Conservation (phyloP, 2,888 invertebrate genomes). For the Myopa testacea region DNA sequence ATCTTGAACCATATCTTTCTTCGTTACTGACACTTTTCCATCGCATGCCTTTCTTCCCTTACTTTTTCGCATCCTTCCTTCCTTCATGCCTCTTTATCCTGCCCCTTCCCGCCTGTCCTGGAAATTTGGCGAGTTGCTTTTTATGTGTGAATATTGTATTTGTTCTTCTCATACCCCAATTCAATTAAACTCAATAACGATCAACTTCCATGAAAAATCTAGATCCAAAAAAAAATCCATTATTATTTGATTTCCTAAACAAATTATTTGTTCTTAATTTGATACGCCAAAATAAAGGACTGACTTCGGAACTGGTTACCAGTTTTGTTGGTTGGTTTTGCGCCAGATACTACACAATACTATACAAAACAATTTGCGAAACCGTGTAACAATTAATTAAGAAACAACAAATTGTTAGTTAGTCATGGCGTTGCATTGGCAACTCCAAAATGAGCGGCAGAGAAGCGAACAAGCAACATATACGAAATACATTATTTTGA, state of each 20-base stretch:
- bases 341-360: background rate
- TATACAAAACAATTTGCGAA: constrained; percentile 23
- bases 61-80: no score
- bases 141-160: no score
- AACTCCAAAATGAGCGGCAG: constrained; percentile 1
- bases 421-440: constrained; percentile 27
- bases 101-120: no score
- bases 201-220: background rate
- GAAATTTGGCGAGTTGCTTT: no score
- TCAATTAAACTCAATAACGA: background rate
- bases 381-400: constrained; percentile 37
- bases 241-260: constrained; percentile 22
- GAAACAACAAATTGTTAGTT: constrained; percentile 18
- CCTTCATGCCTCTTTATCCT: no score
- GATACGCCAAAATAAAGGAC: constrained; percentile 16
- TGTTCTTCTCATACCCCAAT: no score
- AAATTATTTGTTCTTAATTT: constrained; percentile 29
- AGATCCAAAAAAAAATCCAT: background rate
- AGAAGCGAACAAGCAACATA: background rate
- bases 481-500: background rate
- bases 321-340: background rate
- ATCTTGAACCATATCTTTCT: no score
- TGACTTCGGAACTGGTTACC: background rate
- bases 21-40: no score
- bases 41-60: no score